Conservation (phyloP, 2,113 vertebrate genomes). For the Bostrychus sinensis region DNA sequence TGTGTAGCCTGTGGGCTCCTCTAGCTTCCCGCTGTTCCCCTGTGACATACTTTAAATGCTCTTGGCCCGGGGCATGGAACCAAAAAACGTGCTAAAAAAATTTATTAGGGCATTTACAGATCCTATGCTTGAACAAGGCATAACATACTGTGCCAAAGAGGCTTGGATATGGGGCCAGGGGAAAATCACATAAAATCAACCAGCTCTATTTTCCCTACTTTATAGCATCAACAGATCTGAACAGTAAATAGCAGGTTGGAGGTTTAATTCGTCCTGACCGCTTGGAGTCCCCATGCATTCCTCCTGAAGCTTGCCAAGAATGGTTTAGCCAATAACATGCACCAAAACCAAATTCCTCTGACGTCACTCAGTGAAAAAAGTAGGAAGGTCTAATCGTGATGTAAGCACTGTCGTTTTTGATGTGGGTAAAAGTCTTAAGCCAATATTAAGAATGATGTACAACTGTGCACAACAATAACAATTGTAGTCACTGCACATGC, state of each 20-base stretch:
- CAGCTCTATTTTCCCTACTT: conserved; percentile 54
- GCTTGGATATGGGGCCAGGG: conserved; percentile 61
- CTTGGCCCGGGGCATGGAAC: conserved; percentile 77
- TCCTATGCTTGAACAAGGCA: conserved; percentile 69
- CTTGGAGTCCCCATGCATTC: conserved; percentile 19
- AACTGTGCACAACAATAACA: too few species aligned
- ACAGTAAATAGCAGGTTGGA: conserved; percentile 67
- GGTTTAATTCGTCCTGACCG: conserved; percentile 68
- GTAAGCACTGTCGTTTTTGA: conserved; percentile 11
- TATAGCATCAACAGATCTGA: conserved; percentile 65
- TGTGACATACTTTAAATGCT: conserved; percentile 71
- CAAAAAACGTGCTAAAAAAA: conserved; percentile 79
- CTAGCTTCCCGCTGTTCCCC: conserved; percentile 45
- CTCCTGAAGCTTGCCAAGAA: conserved; percentile 39
- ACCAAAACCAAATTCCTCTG: conserved; percentile 36
- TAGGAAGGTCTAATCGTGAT: conserved; percentile 15
- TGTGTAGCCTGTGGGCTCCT: conserved; percentile 45
- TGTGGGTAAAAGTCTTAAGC: background rate
- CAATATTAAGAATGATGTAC: too few species aligned
- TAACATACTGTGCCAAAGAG: conserved; percentile 69
- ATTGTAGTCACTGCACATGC: too few species aligned
- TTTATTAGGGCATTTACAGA: conserved; percentile 79
- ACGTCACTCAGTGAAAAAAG: conserved; percentile 34
- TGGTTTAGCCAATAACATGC: conserved; percentile 36
- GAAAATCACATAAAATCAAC: conserved; percentile 70